phyloP scores from a whole-genome alignment of 1,140 invertebrate species.

The Proales similis region DNA sequence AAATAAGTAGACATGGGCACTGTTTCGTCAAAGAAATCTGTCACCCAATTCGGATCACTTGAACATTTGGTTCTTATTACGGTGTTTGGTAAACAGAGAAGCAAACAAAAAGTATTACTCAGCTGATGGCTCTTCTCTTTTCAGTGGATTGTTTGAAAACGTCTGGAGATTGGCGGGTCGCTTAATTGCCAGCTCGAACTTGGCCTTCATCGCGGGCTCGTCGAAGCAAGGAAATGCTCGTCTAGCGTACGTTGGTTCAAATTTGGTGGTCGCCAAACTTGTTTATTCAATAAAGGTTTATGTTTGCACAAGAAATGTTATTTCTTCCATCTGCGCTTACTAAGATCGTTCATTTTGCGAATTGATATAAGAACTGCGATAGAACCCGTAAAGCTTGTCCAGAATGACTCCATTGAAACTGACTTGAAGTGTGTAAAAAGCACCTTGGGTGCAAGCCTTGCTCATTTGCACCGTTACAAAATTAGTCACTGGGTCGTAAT shows the following conservation, averaged over 20 bases:
- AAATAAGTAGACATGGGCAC: slow-evolving; percentile 77
- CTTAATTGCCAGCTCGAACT: slow-evolving; percentile 66
- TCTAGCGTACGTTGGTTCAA: slow-evolving; percentile 79
- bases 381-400: slow-evolving; percentile 24
- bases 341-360: too few species aligned
- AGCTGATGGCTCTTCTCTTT: too few species aligned
- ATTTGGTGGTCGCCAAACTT: slow-evolving; percentile 76
- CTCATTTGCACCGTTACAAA: slow-evolving; percentile 27
- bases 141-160: too few species aligned
- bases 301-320: neutral
- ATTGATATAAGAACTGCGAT: slow-evolving; percentile 26
- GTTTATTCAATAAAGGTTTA: neutral
- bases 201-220: slow-evolving; percentile 87
- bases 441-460: neutral
- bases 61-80: too few species aligned
- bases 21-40: slow-evolving; percentile 47
- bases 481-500: slow-evolving; percentile 30
- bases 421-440: slow-evolving; percentile 1
- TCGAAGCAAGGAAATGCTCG: slow-evolving; percentile 95
- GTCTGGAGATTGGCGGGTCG: neutral
- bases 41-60: neutral
- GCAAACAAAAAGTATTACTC: too few species aligned
- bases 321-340: too few species aligned
- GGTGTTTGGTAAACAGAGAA: too few species aligned
- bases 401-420: slow-evolving; percentile 9